Evolutionary conservation across 1,140 invertebrate genomes (phyloP), one percentile per base, ranked within the genome.

Genomic region (Amphibalanus amphitrite): DNA sequence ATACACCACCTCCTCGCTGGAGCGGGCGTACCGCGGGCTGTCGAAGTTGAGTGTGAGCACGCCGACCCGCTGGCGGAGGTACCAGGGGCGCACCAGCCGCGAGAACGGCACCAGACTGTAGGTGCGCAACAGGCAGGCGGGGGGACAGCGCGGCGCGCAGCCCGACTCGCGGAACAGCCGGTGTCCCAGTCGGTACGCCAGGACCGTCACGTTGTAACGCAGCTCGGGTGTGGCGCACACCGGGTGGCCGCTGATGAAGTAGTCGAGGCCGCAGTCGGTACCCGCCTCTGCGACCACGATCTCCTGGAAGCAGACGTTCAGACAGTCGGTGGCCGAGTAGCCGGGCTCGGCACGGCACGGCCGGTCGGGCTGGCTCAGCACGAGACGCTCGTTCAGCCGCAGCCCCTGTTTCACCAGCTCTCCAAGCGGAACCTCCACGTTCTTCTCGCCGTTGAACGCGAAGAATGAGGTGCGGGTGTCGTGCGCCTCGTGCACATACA

Each of bases 281-380:
- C 47, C 47, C 6, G 20, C 13, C 47, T 59, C 10, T 20, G 47
- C 47, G 10, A 59, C 13, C 10, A 59, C 20, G 10, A 3, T 3
- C 1, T 23, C 13, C 47, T 59, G 65, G 70, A 77, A 77, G 70
- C 76, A 77, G 28, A 40, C 68, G 59, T 74, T 73, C 68, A 76
- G 69, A 71, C 76, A 77, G 71, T 77, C 73, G 1, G 75, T 76
- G 23, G 71, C 74, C 10, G 74, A 75, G 67, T 76, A 77, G 20
- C 65, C 30, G 20, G 67, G 28, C 25, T 76, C 73, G 23, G n/a
- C 38, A 8, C 72, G 28, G 71, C 76, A 77, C 20, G 76, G 76
- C 38, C 74, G 64, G 13, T 1, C 47, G 47, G 47, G 10, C 1
- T 1, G 10, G 47, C 17, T 20, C 6, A 59, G 47, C 47, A 23